A percentile compares a stretch with the other conserved stretches of the same genome.
These are phyloP conservation scores for Ctenopoma multispine DNA, from an alignment of 2,797 vertebrate species.

Conservation along the genomic window DNA sequence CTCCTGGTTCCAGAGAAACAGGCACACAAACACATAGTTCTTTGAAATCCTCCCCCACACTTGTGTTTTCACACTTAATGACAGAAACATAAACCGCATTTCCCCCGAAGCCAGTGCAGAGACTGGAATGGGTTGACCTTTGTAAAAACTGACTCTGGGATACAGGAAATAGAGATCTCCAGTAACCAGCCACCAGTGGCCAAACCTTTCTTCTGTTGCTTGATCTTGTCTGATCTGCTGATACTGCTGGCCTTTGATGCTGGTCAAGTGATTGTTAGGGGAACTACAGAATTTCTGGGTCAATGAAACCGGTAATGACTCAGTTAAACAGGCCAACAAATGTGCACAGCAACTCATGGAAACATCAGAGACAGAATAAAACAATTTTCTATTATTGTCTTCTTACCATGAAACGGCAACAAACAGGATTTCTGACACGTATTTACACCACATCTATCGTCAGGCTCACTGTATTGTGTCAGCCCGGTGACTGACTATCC, in stretches of 20 bases:
- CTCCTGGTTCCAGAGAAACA: constrained; percentile 72
- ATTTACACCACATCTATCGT: constrained; percentile 17
- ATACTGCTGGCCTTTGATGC: constrained; percentile 40
- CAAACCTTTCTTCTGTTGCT: constrained; percentile 6
- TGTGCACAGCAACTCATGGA: constrained; percentile 15
- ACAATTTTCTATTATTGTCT: neutral
- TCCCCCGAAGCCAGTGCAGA: constrained; percentile 61
- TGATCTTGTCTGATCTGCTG: constrained; percentile 30
- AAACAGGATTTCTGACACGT: neutral
- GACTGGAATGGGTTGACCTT: constrained; percentile 65
- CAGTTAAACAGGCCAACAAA: constrained; percentile 36
- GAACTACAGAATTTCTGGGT: constrained; percentile 56
- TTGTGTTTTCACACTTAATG: constrained; percentile 80
- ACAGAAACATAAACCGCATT: constrained; percentile 63
- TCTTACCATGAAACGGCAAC: neutral
- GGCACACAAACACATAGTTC: constrained; percentile 52
- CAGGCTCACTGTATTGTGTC: constrained; percentile 32
- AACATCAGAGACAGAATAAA: constrained; percentile 13
- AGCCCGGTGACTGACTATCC: constrained; percentile 23
- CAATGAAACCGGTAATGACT: constrained; percentile 56
- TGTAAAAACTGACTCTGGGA: constrained; percentile 40
- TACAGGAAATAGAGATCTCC: constrained; percentile 38
- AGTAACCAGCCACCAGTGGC: neutral
- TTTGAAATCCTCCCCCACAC: constrained; percentile 77
- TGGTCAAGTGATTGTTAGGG: constrained; percentile 55